Evolutionary conservation across 2,888 invertebrate species (phyloP).

Genomic region (Salpingus planirostris): DNA sequence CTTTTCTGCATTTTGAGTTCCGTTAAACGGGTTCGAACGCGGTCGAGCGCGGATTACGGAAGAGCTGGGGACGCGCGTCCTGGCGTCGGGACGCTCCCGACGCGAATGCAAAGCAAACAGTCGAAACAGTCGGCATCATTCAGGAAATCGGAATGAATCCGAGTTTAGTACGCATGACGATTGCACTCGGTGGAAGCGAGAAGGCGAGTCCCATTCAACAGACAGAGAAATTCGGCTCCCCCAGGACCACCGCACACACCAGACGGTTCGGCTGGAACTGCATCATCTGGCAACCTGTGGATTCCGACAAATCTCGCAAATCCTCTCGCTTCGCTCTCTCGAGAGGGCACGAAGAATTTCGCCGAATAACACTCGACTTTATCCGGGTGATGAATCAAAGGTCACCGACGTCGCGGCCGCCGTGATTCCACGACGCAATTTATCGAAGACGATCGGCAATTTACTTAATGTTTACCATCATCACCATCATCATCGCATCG

Average conservation of each 20-base stretch:
- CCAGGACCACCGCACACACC: constrained; percentile 30
- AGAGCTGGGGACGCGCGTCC: constrained; percentile 3
- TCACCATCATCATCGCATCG: too few species aligned
- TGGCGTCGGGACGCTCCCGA: constrained; percentile 8
- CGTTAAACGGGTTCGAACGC: too few species aligned
- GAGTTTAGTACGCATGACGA: constrained; percentile 33
- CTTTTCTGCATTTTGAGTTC: too few species aligned
- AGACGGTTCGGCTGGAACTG: constrained; percentile 34
- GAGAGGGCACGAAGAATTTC: too few species aligned
- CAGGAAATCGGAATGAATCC: constrained; percentile 28
- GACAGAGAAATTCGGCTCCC: constrained; percentile 34
- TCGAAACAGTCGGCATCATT: constrained; percentile 26
- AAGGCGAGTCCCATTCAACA: constrained; percentile 35
- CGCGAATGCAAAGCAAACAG: constrained; percentile 18
- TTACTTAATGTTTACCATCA: too few species aligned
- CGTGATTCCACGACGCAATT: too few species aligned
- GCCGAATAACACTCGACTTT: too few species aligned
- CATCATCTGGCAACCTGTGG: constrained; percentile 37
- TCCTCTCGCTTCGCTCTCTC: not conserved
- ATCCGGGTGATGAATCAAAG: too few species aligned
- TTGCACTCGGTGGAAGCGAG: constrained; percentile 36
- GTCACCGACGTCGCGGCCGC: too few species aligned
- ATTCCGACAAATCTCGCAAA: constrained; percentile 26
- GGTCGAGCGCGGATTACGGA: too few species aligned
- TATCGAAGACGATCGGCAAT: too few species aligned